Conservation (phyloP, 2,113 vertebrate genomes). For the Damaliscus lunatus region DNA sequence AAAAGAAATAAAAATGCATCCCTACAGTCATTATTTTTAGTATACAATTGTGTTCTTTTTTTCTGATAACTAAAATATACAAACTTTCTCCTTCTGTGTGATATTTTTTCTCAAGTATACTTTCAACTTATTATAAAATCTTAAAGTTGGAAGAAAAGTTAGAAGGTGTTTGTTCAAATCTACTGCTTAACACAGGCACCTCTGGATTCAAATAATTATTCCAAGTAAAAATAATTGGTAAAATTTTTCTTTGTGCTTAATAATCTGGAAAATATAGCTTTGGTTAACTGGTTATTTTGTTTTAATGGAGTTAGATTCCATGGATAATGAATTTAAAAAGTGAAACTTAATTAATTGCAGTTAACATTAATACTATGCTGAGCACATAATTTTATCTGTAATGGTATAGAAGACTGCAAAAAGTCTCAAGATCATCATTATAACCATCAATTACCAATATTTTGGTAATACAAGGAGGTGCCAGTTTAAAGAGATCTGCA, state of each 20-base stretch:
- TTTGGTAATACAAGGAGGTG: background rate
- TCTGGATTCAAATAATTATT: constrained; percentile 35
- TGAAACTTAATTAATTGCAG: background rate
- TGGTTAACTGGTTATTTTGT: constrained; percentile 39
- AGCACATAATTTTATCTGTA: background rate
- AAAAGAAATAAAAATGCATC: constrained; percentile 23
- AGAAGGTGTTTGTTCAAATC: background rate
- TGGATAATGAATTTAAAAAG: background rate
- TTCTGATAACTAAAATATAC: background rate
- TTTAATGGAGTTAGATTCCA: background rate
- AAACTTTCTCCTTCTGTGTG: background rate
- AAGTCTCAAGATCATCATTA: background rate
- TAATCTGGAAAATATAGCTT: constrained; percentile 43
- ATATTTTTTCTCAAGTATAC: background rate
- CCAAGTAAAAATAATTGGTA: background rate
- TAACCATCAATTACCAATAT: constrained; percentile 23
- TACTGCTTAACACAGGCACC: background rate
- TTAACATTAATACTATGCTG: background rate
- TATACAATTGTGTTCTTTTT: background rate
- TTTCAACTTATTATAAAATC: background rate
- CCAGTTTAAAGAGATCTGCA: background rate
- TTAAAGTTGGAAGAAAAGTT: constrained; percentile 4
- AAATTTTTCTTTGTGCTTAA: constrained; percentile 41
- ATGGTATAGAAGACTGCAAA: background rate
- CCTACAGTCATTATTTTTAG: background rate